Conservation (phyloP, 1,140 invertebrate species). For the Megathymus violae region DNA sequence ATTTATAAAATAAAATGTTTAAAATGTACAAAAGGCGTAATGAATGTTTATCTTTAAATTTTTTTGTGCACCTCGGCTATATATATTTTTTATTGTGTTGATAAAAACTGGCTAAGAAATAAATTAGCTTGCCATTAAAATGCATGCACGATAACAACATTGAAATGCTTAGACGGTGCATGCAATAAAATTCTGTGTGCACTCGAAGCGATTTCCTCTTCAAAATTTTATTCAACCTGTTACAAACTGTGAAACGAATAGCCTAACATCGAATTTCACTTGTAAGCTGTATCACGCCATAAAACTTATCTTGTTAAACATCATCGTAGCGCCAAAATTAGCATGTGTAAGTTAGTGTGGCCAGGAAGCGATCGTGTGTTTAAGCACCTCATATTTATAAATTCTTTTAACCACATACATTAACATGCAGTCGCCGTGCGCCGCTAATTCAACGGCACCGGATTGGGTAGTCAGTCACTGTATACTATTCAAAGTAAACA, state of each 20-base stretch:
- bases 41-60: background rate
- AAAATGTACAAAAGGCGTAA: background rate
- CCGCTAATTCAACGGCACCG: slow-evolving; percentile 51
- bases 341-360: slow-evolving; percentile 50
- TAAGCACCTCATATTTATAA: slow-evolving; percentile 41
- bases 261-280: slow-evolving; percentile 26
- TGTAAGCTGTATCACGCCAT: slow-evolving; percentile 30
- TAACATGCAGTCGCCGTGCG: slow-evolving; percentile 50
- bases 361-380: slow-evolving; percentile 52
- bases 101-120: slow-evolving; percentile 19
- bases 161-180: slow-evolving; percentile 27
- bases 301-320: slow-evolving; percentile 40
- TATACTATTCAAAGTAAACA: slow-evolving; percentile 50
- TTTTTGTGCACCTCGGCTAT: background rate
- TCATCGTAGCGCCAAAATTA: slow-evolving; percentile 45
- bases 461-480: slow-evolving; percentile 39
- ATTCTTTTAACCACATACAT: slow-evolving; percentile 42
- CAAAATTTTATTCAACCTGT: slow-evolving; percentile 18
- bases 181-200: slow-evolving; percentile 19
- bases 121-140: slow-evolving; percentile 14
- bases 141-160: slow-evolving; percentile 17
- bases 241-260: slow-evolving; percentile 3
- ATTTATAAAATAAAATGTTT: slow-evolving; percentile 28
- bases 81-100: background rate
- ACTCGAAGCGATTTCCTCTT: slow-evolving; percentile 17